A percentile compares a stretch with the other conserved stretches of the same genome.
Conservation (phyloP, 2,113 vertebrate species). For the Anguilla japonica region DNA sequence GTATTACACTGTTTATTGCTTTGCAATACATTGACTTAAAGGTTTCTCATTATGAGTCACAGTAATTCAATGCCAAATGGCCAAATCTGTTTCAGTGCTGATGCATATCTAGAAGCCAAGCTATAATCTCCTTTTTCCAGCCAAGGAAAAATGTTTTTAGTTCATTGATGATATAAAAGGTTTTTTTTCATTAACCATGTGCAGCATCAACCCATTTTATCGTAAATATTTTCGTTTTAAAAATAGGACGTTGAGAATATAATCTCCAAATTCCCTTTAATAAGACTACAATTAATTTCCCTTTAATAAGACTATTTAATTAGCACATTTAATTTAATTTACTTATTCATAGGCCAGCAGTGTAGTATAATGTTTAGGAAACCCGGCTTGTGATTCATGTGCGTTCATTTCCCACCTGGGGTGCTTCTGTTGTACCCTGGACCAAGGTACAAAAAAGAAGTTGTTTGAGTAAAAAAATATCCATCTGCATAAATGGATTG, state of each 20-base stretch:
- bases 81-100: neutral
- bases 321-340: too few relatives aligned
- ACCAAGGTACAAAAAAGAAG: too few relatives aligned
- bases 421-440: too few relatives aligned
- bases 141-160: neutral
- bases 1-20: slow-evolving; percentile 11
- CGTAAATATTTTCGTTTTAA: neutral
- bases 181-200: too few relatives aligned
- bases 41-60: slow-evolving; percentile 4
- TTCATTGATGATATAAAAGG: neutral
- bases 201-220: neutral
- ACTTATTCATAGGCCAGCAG: too few relatives aligned
- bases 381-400: too few relatives aligned
- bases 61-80: slow-evolving; percentile 11
- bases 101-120: neutral
- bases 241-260: neutral
- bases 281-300: neutral
- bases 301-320: neutral
- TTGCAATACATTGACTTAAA: slow-evolving; percentile 6
- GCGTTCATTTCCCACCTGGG: too few relatives aligned
- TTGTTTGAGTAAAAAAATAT: too few relatives aligned
- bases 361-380: too few relatives aligned
- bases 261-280: neutral
- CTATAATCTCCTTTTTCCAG: neutral
- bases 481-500: too few relatives aligned